phyloP scores from a whole-genome alignment of 2,113 vertebrate species.

The Centropus bengalensis region DNA sequence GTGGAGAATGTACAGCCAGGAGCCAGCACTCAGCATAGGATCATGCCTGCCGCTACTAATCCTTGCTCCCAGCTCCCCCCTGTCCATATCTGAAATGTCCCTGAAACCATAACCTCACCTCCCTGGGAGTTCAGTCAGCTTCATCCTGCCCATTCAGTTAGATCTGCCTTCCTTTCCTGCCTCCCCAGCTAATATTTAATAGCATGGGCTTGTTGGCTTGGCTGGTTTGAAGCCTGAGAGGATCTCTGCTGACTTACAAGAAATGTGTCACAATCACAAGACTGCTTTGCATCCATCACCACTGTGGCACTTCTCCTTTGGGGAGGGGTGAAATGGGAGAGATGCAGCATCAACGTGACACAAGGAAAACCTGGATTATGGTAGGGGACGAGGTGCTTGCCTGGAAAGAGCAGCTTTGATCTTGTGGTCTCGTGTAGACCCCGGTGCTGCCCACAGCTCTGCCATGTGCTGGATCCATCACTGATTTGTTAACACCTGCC shows the following conservation, averaged over 20 bases:
- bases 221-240: not conserved
- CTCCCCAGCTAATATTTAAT: not conserved
- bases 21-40: not conserved
- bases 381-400: not conserved
- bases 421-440: not conserved
- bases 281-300: not conserved
- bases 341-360: fast-evolving
- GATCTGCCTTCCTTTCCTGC: not conserved
- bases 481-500: fast-evolving
- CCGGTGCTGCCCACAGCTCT: not conserved
- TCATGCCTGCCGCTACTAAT: not conserved
- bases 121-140: not conserved
- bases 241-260: not conserved
- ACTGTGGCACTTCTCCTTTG: not conserved
- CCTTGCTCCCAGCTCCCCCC: not conserved
- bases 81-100: not conserved
- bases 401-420: not conserved
- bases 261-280: constrained; percentile 1
- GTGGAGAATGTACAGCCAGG: fast-evolving
- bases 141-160: not conserved
- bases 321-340: fast-evolving
- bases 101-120: not conserved
- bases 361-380: too few relatives aligned
- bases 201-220: not conserved
- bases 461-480: fast-evolving